These are phyloP conservation scores for Podotricha telesiphe DNA, from an alignment of 2,888 invertebrate genomes.

Conservation along the genomic window DNA sequence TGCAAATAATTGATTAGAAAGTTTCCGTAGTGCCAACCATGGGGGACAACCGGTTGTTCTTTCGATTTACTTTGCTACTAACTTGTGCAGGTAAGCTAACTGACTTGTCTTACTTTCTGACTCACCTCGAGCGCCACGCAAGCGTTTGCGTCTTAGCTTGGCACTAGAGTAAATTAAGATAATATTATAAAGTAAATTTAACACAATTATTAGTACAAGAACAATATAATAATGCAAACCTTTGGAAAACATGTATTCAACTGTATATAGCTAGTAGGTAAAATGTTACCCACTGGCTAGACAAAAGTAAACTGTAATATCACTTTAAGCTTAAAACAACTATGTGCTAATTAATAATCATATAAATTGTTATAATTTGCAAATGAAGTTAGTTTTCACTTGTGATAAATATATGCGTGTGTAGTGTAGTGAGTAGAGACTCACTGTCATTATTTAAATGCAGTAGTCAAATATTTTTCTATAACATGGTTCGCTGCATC, in stretches of 20 bases:
- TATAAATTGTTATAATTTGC: neutral
- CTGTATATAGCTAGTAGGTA: neutral
- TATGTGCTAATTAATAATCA: neutral
- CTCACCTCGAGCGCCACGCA: conserved; percentile 54
- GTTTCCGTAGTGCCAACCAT: conserved; percentile 65
- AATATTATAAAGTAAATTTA: neutral
- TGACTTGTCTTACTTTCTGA: conserved; percentile 68
- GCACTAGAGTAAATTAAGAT: neutral
- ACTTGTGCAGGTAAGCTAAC: conserved; percentile 79
- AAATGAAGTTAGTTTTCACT: too few species aligned
- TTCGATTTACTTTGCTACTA: conserved; percentile 75
- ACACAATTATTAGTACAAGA: neutral
- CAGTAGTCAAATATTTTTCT: too few species aligned
- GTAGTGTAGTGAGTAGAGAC: too few species aligned
- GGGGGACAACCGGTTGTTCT: conserved; percentile 75
- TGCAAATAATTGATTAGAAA: conserved; percentile 66
- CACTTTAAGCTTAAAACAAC: neutral
- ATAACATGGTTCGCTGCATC: neutral
- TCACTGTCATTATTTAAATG: too few species aligned
- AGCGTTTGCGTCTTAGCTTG: conserved; percentile 3
- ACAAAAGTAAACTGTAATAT: too few species aligned
- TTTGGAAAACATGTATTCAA: neutral
- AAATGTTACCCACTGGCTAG: too few species aligned
- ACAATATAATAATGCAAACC: neutral
- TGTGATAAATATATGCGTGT: too few species aligned